A percentile compares a stretch with the other conserved stretches of the same genome.
Conservation (phyloP, 2,797 vertebrate genomes). For the Pseudochirops cupreus region DNA sequence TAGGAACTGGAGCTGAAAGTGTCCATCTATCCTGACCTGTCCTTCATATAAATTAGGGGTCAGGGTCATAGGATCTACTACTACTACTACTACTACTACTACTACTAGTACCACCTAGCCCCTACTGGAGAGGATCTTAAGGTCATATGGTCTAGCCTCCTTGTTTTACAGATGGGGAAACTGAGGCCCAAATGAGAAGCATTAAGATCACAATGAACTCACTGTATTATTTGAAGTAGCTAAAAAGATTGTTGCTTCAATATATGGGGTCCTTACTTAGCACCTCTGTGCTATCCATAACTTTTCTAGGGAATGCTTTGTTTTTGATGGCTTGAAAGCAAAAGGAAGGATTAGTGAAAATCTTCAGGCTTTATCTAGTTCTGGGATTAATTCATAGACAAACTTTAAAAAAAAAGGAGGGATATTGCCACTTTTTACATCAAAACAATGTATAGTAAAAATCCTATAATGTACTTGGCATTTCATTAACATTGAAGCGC, state of each 20-base stretch:
- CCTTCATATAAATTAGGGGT: no score
- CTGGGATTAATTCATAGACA: conserved; percentile 13
- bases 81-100: no score
- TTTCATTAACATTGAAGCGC: not conserved
- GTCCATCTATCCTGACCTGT: not conserved
- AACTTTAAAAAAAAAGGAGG: not conserved
- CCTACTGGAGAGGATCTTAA: not conserved
- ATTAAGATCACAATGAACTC: not conserved
- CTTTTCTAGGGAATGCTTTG: conserved; percentile 19
- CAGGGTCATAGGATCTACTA: not conserved
- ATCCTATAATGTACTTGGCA: not conserved
- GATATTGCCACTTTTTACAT: not conserved
- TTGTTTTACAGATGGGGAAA: not conserved
- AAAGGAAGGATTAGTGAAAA: not conserved
- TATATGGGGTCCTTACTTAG: not conserved
- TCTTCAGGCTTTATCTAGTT: not conserved
- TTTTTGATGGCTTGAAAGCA: conserved; percentile 10
- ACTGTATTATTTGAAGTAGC: not conserved
- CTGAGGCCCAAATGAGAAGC: not conserved
- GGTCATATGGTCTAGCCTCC: not conserved
- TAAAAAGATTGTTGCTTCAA: not conserved
- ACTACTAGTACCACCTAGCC: no score
- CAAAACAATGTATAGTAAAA: not conserved
- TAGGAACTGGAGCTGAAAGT: not conserved
- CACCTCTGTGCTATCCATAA: not conserved